Percentiles rank a stretch among this genome's conserved stretches.
These are phyloP conservation scores for Drosophila neotestacea DNA, from an alignment of 2,888 invertebrate genomes.

Conservation along the genomic window DNA sequence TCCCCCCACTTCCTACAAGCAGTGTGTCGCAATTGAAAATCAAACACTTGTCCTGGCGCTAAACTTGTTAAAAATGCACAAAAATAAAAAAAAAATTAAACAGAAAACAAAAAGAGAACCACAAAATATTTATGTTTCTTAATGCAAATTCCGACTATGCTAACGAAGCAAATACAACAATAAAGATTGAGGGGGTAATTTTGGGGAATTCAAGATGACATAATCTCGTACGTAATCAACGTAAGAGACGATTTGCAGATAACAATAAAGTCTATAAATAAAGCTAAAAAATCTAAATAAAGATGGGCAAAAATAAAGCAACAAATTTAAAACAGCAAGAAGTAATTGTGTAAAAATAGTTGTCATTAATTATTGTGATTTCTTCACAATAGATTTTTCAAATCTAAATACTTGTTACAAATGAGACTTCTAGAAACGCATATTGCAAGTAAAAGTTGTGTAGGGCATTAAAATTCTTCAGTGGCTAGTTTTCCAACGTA, in stretches of 20 bases:
- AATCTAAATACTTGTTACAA: no score
- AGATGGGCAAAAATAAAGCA: not conserved
- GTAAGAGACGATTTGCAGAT: not conserved
- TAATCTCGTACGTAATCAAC: constrained; percentile 3
- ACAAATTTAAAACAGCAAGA: not conserved
- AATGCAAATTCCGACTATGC: constrained; percentile 66
- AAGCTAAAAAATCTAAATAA: not conserved
- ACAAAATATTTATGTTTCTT: constrained; percentile 69
- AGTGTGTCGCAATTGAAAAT: constrained; percentile 39
- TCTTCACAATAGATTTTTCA: not conserved
- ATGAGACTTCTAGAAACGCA: no score
- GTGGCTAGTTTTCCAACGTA: no score
- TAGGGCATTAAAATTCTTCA: no score
- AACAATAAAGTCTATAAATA: not conserved
- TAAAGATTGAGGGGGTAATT: not conserved
- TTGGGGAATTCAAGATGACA: constrained; percentile 2
- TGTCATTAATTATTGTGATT: no score
- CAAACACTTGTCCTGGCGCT: constrained; percentile 59
- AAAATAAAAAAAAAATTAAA: constrained; percentile 30
- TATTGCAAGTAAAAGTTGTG: no score
- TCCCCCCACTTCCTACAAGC: not conserved
- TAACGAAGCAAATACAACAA: constrained; percentile 70
- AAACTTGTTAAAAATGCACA: constrained; percentile 67
- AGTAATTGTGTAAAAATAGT: no score
- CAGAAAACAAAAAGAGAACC: constrained; percentile 27